Evolutionary conservation across 1,140 invertebrate species (phyloP).

Genomic region (Globodera rostochiensis): DNA sequence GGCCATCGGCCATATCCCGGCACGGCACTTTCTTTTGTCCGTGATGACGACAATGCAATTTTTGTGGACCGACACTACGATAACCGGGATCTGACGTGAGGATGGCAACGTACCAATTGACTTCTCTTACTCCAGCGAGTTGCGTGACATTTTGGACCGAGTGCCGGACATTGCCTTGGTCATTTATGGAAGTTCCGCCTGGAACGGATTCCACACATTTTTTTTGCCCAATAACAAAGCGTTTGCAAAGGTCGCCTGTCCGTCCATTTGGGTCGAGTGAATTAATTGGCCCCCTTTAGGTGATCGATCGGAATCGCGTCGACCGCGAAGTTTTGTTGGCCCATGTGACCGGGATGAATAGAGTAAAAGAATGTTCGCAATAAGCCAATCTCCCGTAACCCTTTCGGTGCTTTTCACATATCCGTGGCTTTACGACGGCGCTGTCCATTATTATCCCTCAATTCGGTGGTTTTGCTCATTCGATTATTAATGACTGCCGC

Average conservation of each 20-base stretch:
- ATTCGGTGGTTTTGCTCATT: slow-evolving; percentile 39
- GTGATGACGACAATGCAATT: slow-evolving; percentile 57
- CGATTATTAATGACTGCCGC: background rate
- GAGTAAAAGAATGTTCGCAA: background rate
- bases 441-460: slow-evolving; percentile 63
- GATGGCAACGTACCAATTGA: background rate
- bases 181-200: slow-evolving; percentile 62
- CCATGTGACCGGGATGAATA: slow-evolving; percentile 63
- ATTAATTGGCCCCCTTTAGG: background rate
- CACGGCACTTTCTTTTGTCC: slow-evolving; percentile 60
- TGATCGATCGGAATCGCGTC: slow-evolving; percentile 62
- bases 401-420: slow-evolving; percentile 59
- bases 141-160: slow-evolving; percentile 62
- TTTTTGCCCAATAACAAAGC: slow-evolving; percentile 63
- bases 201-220: slow-evolving; percentile 66
- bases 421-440: slow-evolving; percentile 64
- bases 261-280: background rate
- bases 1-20: slow-evolving; percentile 65
- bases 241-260: slow-evolving; percentile 47
- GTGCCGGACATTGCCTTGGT: slow-evolving; percentile 64
- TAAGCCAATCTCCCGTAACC: background rate
- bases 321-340: slow-evolving; percentile 64
- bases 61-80: slow-evolving; percentile 65
- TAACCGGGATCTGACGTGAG: slow-evolving; percentile 60
- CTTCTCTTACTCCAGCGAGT: slow-evolving; percentile 46